These are phyloP conservation scores for Sinohyriopsis cumingii DNA, from an alignment of 2,888 invertebrate genomes.

Conservation along the genomic window DNA sequence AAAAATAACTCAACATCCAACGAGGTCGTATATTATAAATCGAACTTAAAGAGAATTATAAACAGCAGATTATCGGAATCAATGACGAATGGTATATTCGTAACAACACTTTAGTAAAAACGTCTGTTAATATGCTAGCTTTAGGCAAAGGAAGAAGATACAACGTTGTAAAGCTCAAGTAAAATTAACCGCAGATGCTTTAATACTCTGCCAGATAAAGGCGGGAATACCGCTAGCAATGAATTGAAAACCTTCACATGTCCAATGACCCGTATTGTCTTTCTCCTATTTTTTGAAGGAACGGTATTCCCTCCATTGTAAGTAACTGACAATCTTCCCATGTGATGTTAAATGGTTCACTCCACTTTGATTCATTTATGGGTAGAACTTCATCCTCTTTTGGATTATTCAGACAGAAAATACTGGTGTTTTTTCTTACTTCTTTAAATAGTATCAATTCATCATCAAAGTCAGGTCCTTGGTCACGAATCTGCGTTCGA, in stretches of 20 bases:
- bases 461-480: conserved; percentile 38
- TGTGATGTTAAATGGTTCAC: conserved; percentile 23
- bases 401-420: conserved; percentile 28
- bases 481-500: conserved; percentile 26
- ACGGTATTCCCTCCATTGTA: conserved; percentile 26
- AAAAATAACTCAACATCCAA: no score
- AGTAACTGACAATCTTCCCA: conserved; percentile 26
- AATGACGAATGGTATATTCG: no score
- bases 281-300: conserved; percentile 29
- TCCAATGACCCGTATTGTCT: conserved; percentile 36
- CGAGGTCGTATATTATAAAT: no score
- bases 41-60: no score
- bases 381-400: conserved; percentile 10
- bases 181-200: no score
- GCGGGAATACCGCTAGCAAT: no score
- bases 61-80: no score
- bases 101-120: no score
- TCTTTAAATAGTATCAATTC: conserved; percentile 37
- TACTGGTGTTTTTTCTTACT: conserved; percentile 26
- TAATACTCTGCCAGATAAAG: no score
- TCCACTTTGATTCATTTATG: conserved; percentile 33
- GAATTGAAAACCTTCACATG: not conserved
- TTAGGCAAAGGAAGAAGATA: no score
- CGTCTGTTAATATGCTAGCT: no score
- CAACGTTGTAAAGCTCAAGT: no score